Evolutionary conservation across 2,113 vertebrate species (phyloP).

Genomic region (Climacteris rufus): DNA sequence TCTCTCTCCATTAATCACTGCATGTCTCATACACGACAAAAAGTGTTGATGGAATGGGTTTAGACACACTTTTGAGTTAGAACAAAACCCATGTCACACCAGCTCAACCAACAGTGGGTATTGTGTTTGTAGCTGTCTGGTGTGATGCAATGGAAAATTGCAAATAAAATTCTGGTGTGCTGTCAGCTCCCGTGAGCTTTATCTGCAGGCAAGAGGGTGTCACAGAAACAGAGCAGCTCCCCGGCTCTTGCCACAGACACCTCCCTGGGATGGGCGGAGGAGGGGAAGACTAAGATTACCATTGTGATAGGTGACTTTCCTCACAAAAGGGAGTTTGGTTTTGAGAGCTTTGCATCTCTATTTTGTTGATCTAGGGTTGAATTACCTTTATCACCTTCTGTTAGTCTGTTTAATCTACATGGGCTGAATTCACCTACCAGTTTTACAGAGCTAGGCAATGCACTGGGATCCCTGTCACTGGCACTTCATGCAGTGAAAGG

Average conservation of each 20-base stretch:
- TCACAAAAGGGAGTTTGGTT: background rate
- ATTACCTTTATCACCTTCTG: background rate
- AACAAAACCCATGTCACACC: background rate
- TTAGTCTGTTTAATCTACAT: background rate
- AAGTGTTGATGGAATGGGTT: slow-evolving; percentile 38
- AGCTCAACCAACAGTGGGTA: background rate
- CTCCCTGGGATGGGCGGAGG: background rate
- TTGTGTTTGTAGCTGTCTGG: background rate
- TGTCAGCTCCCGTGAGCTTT: background rate
- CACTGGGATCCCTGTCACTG: background rate
- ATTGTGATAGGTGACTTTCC: background rate
- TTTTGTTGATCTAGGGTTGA: background rate
- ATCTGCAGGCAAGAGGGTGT: background rate
- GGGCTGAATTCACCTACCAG: background rate
- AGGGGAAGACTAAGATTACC: background rate
- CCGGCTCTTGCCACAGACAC: background rate
- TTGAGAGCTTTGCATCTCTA: background rate
- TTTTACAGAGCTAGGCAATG: background rate
- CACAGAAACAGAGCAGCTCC: background rate
- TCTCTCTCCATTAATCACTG: slow-evolving; percentile 20
- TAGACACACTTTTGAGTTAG: background rate
- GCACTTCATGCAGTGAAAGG: background rate
- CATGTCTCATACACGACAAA: background rate
- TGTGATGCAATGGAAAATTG: slow-evolving; percentile 34
- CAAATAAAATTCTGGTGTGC: background rate